Base-by-base conservation (phyloP, 2,113 vertebrate genomes). In the Odocoileus hemionus region DNA sequence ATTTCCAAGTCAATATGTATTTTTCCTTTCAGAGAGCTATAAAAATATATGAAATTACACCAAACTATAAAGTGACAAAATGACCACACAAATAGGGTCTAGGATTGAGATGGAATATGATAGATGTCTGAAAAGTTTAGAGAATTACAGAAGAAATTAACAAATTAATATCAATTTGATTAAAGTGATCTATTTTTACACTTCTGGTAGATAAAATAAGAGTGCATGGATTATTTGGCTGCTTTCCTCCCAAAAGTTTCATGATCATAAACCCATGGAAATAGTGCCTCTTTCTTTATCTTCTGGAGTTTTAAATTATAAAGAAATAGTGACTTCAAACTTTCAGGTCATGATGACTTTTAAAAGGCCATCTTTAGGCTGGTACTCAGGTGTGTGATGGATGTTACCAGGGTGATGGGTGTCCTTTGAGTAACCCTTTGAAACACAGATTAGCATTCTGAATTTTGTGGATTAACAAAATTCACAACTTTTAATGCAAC, bases 101-200 rank as follows among this genome's bases (percentile, higher is more conserved):
- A 30, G 30, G 8, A 76, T 39, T n/a, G 47, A 83, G 26, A n/a
- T 19, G 28, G 54, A 86, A 57, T 78, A 52, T 8, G 82, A 39
- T 45, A n/a, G 39, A 23, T 83, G 30, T 84, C 61, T 88, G 91
- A 74, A 92, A 70, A 89, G 12, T 80, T 89, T 50, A 74, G 19
- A 89, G 82, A 93, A 76, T 82, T 97, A 70, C 4, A 61, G 82
- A 94, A 92, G 12, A 79, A 94, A 95, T 64, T 28, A 86, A 12
- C 50, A 86, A 80, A 21, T 47, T 6, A 74, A 36, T 39, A 74
- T 26, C 14, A 50, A 17, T 87, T 55, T 50, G 8, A 83, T n/a
- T 90, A 86, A 92, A 57, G 11, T 14, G 1, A 82, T 96, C 16
- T 76, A 55, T 67, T 70, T 39, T 87, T 91, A 67, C 25, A 79